Evolutionary conservation across 2,888 invertebrate species (phyloP).

Genomic region (Rhagophthalmus giganteus): DNA sequence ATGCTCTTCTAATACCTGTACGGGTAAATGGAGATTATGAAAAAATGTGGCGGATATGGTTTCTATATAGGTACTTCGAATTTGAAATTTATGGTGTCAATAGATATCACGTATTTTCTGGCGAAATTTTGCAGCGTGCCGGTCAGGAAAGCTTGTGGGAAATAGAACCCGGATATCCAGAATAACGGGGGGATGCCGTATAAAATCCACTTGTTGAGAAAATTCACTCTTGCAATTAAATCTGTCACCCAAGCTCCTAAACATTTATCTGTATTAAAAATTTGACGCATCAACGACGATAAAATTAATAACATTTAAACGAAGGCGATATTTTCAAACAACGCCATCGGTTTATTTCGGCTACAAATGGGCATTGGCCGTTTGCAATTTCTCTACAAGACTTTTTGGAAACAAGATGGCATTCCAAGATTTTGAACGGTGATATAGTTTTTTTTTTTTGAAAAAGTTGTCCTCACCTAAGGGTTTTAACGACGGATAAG

Average conservation of each 20-base stretch:
- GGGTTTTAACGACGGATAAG: conserved; percentile 71
- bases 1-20: conserved; percentile 56
- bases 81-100: conserved; percentile 68
- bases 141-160: conserved; percentile 83
- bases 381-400: no score
- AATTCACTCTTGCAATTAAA: conserved; percentile 63
- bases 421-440: not conserved
- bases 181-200: conserved; percentile 72
- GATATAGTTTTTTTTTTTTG: not conserved
- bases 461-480: conserved; percentile 58
- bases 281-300: no score
- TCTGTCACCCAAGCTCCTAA: conserved; percentile 70
- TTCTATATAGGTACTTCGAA: conserved; percentile 68
- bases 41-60: no score
- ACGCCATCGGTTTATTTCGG: no score
- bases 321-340: no score
- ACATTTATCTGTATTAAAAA: conserved; percentile 1
- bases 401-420: not conserved
- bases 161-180: conserved; percentile 86
- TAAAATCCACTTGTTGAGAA: conserved; percentile 68
- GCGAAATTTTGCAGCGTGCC: conserved; percentile 83
- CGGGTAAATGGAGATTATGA: no score
- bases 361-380: no score
- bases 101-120: conserved; percentile 73
- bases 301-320: no score